Percentiles rank a stretch among this genome's conserved stretches.
phyloP scores from a whole-genome alignment of 1,140 invertebrate species.

The Dendroctonus valens region DNA sequence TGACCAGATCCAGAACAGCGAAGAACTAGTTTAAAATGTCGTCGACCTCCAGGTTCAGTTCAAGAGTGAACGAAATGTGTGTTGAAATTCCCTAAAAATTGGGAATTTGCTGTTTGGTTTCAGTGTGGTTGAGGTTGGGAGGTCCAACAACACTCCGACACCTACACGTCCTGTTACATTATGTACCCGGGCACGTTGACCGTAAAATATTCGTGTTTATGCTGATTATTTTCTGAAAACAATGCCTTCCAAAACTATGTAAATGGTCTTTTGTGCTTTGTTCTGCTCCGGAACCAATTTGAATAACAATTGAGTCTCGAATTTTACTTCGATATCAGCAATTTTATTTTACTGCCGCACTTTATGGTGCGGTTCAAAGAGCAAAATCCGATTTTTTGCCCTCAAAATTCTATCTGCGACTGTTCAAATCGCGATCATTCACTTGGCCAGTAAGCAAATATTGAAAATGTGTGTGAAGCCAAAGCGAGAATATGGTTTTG shows the following conservation, averaged over 20 bases:
- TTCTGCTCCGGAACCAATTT: conserved; percentile 11
- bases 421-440: too few species aligned
- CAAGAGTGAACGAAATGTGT: neutral
- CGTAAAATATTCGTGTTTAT: conserved; percentile 15
- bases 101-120: neutral
- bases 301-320: conserved; percentile 26
- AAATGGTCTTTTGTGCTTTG: conserved; percentile 29
- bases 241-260: conserved; percentile 30
- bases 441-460: too few species aligned
- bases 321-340: conserved; percentile 2
- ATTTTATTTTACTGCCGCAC: neutral
- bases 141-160: conserved; percentile 1
- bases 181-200: conserved; percentile 9
- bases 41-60: conserved; percentile 3
- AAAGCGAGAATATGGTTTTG: too few species aligned
- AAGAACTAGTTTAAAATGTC: conserved; percentile 15
- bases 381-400: too few species aligned
- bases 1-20: neutral
- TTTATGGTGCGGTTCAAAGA: neutral
- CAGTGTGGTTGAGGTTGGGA: neutral
- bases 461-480: too few species aligned
- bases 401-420: too few species aligned
- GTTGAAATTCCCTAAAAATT: neutral
- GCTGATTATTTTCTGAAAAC: conserved; percentile 16
- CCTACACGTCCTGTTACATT: neutral